Conservation (phyloP, 2,888 invertebrate genomes). For the Philhelius pedissequus region DNA sequence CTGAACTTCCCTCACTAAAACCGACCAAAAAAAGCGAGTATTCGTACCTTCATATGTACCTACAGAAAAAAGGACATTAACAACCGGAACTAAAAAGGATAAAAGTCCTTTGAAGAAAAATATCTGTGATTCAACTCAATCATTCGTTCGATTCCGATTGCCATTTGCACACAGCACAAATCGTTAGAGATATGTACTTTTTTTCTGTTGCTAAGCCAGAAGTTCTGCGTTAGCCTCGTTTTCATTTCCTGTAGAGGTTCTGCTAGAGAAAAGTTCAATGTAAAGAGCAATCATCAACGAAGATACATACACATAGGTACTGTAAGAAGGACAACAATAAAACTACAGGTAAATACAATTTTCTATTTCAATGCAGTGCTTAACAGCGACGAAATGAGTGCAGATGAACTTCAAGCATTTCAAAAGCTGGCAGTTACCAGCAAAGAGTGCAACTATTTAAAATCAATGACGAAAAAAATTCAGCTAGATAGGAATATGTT, state of each 20-base stretch:
- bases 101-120: constrained; percentile 42
- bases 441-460: constrained; percentile 35
- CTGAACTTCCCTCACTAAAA: background rate
- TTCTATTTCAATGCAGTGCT: constrained; percentile 29
- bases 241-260: background rate
- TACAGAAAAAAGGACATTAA: background rate
- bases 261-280: background rate
- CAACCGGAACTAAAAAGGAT: background rate
- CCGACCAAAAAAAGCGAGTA: background rate
- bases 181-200: constrained; percentile 31
- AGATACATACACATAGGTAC: background rate
- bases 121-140: constrained; percentile 39
- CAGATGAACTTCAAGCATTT: constrained; percentile 11
- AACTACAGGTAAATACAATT: constrained; percentile 31
- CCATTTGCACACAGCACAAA: constrained; percentile 33
- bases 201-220: background rate
- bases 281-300: background rate
- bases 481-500: background rate
- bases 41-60: no score
- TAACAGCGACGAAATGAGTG: constrained; percentile 16
- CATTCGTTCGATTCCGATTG: constrained; percentile 53
- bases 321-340: background rate
- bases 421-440: background rate
- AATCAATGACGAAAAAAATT: background rate
- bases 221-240: background rate